Percentiles rank a stretch among this genome's conserved stretches.
These are phyloP conservation scores for Myanophis thanlyinensis DNA, from an alignment of 2,113 vertebrate species.

Conservation along the genomic window DNA sequence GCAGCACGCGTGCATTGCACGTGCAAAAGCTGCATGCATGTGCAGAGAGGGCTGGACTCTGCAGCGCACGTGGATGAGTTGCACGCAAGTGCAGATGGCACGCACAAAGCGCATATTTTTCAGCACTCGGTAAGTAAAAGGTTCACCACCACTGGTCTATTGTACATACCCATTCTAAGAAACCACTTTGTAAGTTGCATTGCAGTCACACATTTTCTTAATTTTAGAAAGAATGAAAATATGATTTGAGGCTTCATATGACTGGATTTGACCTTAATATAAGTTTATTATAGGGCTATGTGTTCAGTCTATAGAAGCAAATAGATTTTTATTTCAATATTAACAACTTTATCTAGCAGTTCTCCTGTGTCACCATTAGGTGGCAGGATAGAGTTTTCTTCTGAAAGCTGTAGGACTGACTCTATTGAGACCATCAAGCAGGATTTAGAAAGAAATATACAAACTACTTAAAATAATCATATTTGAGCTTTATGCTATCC, in stretches of 20 bases:
- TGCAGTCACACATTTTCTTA: background rate
- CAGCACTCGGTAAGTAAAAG: too few relatives aligned
- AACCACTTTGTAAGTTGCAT: background rate
- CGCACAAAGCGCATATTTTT: too few relatives aligned
- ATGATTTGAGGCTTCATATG: background rate
- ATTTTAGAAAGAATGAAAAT: background rate
- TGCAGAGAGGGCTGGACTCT: too few relatives aligned
- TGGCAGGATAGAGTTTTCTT: constrained; percentile 19
- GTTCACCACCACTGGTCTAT: too few relatives aligned
- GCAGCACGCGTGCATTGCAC: too few relatives aligned
- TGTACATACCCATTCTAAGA: background rate
- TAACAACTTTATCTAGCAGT: background rate
- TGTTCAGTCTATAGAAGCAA: background rate
- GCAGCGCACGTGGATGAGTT: too few relatives aligned
- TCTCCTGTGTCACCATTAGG: constrained; percentile 25
- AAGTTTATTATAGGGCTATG: background rate
- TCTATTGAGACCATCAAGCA: background rate
- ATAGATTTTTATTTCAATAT: background rate
- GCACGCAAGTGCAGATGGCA: too few relatives aligned
- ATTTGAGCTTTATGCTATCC: background rate
- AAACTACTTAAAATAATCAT: background rate
- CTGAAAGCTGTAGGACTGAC: background rate
- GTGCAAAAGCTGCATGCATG: too few relatives aligned
- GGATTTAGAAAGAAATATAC: background rate
- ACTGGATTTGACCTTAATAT: background rate